A percentile compares a stretch with the other conserved stretches of the same genome.
Conservation (phyloP, 2,797 vertebrate genomes). For the Apodemus agrarius region DNA sequence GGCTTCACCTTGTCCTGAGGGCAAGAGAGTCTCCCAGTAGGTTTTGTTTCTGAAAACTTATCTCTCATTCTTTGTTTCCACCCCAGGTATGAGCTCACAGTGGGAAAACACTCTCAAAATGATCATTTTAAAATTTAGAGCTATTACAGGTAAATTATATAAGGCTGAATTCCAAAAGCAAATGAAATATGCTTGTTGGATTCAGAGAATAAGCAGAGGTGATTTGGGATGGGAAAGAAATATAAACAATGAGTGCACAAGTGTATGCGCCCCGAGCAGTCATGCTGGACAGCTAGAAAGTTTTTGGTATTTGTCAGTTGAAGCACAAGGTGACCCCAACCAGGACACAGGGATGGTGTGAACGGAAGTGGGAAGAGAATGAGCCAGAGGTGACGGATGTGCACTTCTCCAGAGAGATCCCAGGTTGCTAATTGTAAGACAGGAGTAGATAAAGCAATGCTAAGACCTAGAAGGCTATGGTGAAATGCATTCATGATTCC, state of each 20-base stretch:
- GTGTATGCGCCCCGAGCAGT: too few species aligned
- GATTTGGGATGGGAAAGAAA: not conserved
- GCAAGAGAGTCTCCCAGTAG: not conserved
- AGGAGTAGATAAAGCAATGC: accelerated
- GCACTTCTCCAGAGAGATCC: not conserved
- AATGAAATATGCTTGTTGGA: not conserved
- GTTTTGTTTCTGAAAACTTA: not conserved
- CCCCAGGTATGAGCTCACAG: not conserved
- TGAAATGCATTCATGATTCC: not conserved
- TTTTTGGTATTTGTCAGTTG: not conserved
- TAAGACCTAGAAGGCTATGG: not conserved
- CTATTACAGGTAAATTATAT: not conserved
- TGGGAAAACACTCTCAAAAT: not conserved
- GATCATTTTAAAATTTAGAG: not conserved
- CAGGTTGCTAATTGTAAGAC: not conserved
- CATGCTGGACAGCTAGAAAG: not conserved
- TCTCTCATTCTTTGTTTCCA: not conserved
- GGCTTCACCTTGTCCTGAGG: not conserved
- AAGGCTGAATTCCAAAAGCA: not conserved
- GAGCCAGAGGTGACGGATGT: too few species aligned
- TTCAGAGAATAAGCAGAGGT: not conserved
- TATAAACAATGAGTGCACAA: not conserved
- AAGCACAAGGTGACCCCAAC: not conserved
- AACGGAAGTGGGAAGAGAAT: accelerated
- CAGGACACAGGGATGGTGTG: not conserved